Percentiles rank a stretch among this genome's conserved stretches.
Conservation (phyloP, 1,140 invertebrate genomes). For the Camponotus pennsylvanicus region DNA sequence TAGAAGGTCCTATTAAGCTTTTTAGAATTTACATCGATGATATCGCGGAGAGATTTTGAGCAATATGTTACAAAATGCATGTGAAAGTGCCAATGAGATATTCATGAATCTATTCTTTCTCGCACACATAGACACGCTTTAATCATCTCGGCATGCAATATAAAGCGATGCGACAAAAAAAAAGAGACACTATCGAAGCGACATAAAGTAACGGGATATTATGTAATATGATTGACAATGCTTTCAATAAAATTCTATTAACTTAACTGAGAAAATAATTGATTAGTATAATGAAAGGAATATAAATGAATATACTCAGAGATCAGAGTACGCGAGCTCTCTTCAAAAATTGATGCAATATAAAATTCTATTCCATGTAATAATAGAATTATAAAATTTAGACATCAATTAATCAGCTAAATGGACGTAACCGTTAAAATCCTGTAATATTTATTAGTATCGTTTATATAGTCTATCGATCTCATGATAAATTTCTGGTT, state of each 20-base stretch:
- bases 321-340: no score
- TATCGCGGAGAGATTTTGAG: neutral
- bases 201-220: neutral
- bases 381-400: neutral
- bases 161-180: slow-evolving; percentile 42
- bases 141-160: neutral
- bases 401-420: neutral
- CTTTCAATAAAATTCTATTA: no score
- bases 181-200: neutral
- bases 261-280: neutral
- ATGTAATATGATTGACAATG: neutral
- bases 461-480: neutral
- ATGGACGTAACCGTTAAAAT: neutral
- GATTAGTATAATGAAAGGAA: neutral
- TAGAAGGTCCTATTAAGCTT: neutral
- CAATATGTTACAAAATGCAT: neutral
- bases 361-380: no score
- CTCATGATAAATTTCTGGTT: neutral
- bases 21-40: neutral
- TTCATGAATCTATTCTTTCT: neutral
- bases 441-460: neutral
- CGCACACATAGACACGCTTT: neutral
- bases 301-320: neutral
- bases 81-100: neutral
- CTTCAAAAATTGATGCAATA: no score